Conservation (phyloP, 2,888 invertebrate species). For the Phengaris alcon region DNA sequence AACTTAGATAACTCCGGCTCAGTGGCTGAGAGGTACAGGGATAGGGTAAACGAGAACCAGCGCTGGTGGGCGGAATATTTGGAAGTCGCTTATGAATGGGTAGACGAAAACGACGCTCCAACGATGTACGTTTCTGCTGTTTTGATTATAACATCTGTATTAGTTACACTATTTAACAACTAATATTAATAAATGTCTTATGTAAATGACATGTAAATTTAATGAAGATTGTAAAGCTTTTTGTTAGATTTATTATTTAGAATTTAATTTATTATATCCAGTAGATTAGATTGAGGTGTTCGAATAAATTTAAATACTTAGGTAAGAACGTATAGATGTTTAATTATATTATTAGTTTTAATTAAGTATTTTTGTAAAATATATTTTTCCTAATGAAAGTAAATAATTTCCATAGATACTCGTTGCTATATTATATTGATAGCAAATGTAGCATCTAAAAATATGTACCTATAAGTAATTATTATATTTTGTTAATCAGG, state of each 20-base stretch:
- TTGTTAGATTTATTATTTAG: conserved; percentile 16
- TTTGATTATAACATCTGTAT: conserved; percentile 50
- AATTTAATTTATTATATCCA: conserved; percentile 22
- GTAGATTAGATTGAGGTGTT: conserved; percentile 33
- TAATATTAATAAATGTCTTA: conserved; percentile 37
- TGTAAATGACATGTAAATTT: background rate
- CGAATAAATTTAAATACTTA: conserved; percentile 6
- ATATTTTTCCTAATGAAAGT: background rate
- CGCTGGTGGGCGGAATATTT: conserved; percentile 47
- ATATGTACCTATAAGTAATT: conserved; percentile 34
- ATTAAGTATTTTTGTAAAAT: background rate
- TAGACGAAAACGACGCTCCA: conserved; percentile 62
- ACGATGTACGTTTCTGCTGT: conserved; percentile 53
- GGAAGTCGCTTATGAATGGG: conserved; percentile 63
- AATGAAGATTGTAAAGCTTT: conserved; percentile 16
- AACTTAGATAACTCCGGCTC: conserved; percentile 51
- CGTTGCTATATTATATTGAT: conserved; percentile 50
- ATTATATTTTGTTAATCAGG: background rate
- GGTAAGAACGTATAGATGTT: background rate
- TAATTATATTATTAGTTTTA: background rate
- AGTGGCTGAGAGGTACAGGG: conserved; percentile 43
- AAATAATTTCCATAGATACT: conserved; percentile 42
- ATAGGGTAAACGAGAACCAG: conserved; percentile 46
- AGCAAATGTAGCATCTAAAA: conserved; percentile 49
- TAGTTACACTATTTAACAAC: conserved; percentile 52